phyloP scores from a whole-genome alignment of 35 echinoderm and acorn worm genomes.

The Lytechinus variegatus region DNA sequence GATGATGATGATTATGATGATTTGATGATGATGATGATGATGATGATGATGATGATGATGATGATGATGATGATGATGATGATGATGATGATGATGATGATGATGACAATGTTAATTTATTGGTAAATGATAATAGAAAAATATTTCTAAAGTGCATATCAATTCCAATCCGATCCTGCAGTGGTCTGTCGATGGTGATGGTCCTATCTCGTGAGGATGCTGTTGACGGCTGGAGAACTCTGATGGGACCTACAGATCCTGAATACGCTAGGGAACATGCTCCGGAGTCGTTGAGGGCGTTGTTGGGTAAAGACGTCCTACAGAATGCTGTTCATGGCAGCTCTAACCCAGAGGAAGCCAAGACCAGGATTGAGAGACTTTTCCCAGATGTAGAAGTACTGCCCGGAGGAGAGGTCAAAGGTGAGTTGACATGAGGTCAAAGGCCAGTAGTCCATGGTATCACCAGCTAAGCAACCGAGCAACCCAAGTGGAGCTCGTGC shows the following conservation, averaged over 20 bases:
- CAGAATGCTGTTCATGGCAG: slow-evolving; percentile 92
- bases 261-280: slow-evolving; percentile 88
- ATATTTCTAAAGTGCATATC: too few species aligned
- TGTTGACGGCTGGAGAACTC: slow-evolving; percentile 65
- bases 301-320: slow-evolving; percentile 90
- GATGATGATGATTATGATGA: too few species aligned
- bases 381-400: slow-evolving; percentile 88
- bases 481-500: too few species aligned
- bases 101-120: too few species aligned
- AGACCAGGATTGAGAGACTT: slow-evolving; percentile 69
- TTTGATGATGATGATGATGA: too few species aligned
- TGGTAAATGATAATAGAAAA: too few species aligned
- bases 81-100: too few species aligned
- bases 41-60: too few species aligned
- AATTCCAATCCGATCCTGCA: slow-evolving; percentile 21
- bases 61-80: too few species aligned
- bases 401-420: slow-evolving; percentile 64
- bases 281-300: slow-evolving; percentile 87
- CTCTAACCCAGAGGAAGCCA: slow-evolving; percentile 70
- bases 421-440: slow-evolving; percentile 52
- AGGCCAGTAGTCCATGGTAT: too few species aligned
- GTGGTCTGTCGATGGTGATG: slow-evolving; percentile 91
- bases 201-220: slow-evolving; percentile 96
- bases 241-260: slow-evolving; percentile 94
- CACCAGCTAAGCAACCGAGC: too few species aligned